Evolutionary conservation across 2,113 vertebrate genomes (phyloP).

Genomic region (Bufo gargarizans): DNA sequence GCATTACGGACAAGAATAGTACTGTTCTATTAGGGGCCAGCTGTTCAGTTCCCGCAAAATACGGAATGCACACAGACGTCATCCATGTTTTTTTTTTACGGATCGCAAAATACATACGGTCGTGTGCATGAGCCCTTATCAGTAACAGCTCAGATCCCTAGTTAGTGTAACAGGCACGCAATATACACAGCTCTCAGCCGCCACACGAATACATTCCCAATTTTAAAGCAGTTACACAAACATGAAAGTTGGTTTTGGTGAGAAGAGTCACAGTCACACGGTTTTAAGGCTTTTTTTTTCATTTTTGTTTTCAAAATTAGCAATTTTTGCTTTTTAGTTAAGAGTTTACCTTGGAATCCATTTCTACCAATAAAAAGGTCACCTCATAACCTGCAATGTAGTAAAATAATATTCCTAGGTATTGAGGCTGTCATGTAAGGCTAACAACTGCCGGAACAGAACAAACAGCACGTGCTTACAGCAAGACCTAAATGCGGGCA

Average conservation of each 20-base stretch:
- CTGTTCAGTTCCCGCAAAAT: too few species aligned
- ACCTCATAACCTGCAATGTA: not conserved
- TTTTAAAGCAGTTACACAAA: not conserved
- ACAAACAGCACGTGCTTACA: not conserved
- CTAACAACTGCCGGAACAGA: not conserved
- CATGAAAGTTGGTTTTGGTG: not conserved
- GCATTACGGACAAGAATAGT: too few species aligned
- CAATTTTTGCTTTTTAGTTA: not conserved
- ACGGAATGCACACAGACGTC: too few species aligned
- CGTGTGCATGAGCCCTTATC: not conserved
- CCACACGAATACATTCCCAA: constrained; percentile 8
- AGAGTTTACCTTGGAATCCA: not conserved
- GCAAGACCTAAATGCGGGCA: not conserved
- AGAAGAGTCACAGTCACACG: constrained; percentile 50
- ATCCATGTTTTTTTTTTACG: too few species aligned
- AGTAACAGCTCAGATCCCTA: not conserved
- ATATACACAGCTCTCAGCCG: not conserved
- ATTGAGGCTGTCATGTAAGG: not conserved
- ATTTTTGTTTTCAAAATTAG: constrained; percentile 12
- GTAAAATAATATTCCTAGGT: not conserved
- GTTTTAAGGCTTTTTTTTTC: constrained; percentile 50
- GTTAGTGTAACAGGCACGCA: constrained; percentile 41
- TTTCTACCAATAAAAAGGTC: not conserved
- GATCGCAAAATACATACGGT: too few species aligned
- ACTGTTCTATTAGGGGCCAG: too few species aligned